These are phyloP conservation scores for Pollimyrus isidori DNA, from an alignment of 2,113 vertebrate species.

Conservation along the genomic window DNA sequence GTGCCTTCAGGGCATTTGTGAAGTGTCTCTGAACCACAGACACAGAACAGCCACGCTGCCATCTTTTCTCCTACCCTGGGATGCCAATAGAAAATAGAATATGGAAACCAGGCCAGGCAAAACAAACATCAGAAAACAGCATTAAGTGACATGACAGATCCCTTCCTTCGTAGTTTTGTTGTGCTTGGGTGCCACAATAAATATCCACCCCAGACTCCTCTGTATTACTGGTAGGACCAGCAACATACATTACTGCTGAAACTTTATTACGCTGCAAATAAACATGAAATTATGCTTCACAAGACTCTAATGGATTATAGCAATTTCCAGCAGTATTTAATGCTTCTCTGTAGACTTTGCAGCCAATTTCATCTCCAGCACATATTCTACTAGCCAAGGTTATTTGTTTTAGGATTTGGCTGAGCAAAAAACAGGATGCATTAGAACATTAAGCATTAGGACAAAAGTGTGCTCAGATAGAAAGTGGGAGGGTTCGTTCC, in stretches of 20 bases:
- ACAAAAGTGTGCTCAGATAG: background rate
- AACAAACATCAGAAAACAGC: background rate
- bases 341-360: slow-evolving; percentile 28
- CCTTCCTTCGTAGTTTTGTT: background rate
- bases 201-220: background rate
- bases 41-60: background rate
- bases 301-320: slow-evolving; percentile 44
- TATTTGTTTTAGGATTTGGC: slow-evolving; percentile 21
- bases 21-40: background rate
- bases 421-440: background rate
- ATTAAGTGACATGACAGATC: background rate
- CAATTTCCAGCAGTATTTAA: slow-evolving; percentile 35
- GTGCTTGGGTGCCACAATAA: background rate
- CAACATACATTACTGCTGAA: background rate
- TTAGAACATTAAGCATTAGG: background rate
- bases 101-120: background rate
- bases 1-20: slow-evolving; percentile 17
- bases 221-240: background rate
- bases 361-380: slow-evolving; percentile 24
- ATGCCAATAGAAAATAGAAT: background rate
- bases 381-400: slow-evolving; percentile 34
- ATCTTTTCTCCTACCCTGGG: background rate
- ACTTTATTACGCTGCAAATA: slow-evolving; percentile 34
- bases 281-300: slow-evolving; percentile 42
- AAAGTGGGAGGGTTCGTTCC: background rate